A percentile compares a stretch with the other conserved stretches of the same genome.
Evolutionary conservation across 1,140 invertebrate species (phyloP).

Genomic region (Pseudomyrmex flavicornis): DNA sequence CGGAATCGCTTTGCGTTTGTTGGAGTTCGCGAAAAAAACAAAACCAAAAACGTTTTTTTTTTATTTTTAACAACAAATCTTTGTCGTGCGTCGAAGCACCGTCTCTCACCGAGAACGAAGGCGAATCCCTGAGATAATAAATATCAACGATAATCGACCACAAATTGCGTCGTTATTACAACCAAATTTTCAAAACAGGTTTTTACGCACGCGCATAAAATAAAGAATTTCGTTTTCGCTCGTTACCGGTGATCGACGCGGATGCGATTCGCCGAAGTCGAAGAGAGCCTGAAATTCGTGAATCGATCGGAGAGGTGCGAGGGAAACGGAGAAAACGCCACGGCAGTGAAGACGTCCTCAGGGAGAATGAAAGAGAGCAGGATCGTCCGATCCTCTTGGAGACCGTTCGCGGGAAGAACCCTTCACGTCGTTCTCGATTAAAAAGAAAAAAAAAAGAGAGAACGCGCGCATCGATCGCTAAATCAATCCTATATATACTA

Average conservation of each 20-base stretch:
- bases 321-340: slow-evolving; percentile 54
- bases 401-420: slow-evolving; percentile 38
- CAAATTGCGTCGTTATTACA: too few relatives aligned
- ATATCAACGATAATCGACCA: neutral
- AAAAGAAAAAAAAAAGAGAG: slow-evolving; percentile 20
- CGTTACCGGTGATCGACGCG: slow-evolving; percentile 38
- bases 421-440: slow-evolving; percentile 37
- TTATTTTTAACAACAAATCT: neutral
- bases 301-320: slow-evolving; percentile 81
- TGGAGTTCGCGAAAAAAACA: slow-evolving; percentile 23
- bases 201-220: neutral
- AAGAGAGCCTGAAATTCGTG: slow-evolving; percentile 58
- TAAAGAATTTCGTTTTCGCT: slow-evolving; percentile 7
- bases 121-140: neutral
- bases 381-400: slow-evolving; percentile 10
- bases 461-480: slow-evolving; percentile 29
- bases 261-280: slow-evolving; percentile 16
- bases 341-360: neutral
- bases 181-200: neutral
- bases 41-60: neutral
- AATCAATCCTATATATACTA: slow-evolving; percentile 24
- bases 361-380: neutral
- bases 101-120: slow-evolving; percentile 34
- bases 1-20: slow-evolving; percentile 53
- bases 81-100: slow-evolving; percentile 13